These are phyloP conservation scores for Hepsetus odoe DNA, from an alignment of 2,113 vertebrate genomes.

Conservation along the genomic window DNA sequence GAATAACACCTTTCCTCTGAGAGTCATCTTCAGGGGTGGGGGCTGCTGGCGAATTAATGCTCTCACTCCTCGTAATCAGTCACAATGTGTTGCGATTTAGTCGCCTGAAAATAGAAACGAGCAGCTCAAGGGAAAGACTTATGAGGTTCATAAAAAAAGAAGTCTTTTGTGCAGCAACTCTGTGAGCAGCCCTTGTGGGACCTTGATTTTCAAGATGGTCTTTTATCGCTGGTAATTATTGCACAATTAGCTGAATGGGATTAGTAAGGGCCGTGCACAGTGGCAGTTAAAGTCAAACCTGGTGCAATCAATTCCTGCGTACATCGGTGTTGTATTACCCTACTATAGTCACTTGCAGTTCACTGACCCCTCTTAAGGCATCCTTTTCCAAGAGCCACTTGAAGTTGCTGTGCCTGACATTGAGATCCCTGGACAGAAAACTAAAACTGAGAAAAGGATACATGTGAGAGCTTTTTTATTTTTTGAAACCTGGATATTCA, in stretches of 20 bases:
- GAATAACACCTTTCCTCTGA: slow-evolving; percentile 34
- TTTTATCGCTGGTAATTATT: slow-evolving; percentile 41
- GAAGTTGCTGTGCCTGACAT: slow-evolving; percentile 7
- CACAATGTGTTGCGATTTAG: slow-evolving; percentile 32
- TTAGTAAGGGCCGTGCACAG: slow-evolving; percentile 1
- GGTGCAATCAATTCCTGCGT: slow-evolving; percentile 15
- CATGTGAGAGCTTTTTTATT: background rate
- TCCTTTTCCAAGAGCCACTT: slow-evolving; percentile 15
- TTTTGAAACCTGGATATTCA: slow-evolving; percentile 4
- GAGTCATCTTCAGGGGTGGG: slow-evolving; percentile 6
- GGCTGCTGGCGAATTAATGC: slow-evolving; percentile 37
- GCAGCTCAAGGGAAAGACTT: slow-evolving; percentile 16
- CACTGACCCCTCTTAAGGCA: slow-evolving; percentile 1
- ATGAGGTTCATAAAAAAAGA: slow-evolving; percentile 10
- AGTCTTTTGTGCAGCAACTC: slow-evolving; percentile 26
- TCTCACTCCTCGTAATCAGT: slow-evolving; percentile 21
- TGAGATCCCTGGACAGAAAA: slow-evolving; percentile 2
- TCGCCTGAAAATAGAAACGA: slow-evolving; percentile 17
- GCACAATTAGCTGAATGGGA: slow-evolving; percentile 41
- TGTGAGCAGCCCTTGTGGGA: slow-evolving; percentile 21
- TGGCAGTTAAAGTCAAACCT: slow-evolving; percentile 1
- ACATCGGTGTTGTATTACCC: background rate
- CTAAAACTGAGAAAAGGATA: slow-evolving; percentile 4
- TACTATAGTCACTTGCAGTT: background rate
- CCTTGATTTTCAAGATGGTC: slow-evolving; percentile 35